Evolutionary conservation across 1,140 invertebrate genomes (phyloP).

Genomic region (Diabrotica virgifera): DNA sequence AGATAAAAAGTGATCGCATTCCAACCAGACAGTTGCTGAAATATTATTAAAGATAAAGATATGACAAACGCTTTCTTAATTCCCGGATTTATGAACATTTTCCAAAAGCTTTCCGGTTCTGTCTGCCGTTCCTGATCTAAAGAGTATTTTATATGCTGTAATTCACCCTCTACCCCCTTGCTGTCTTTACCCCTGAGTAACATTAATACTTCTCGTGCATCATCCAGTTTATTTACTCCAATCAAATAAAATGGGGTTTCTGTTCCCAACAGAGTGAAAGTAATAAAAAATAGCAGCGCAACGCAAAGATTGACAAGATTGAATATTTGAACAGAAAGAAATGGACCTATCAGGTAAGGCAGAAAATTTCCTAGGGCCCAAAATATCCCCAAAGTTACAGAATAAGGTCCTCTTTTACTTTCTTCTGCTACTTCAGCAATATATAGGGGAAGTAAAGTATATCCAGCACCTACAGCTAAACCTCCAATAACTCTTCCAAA

Average conservation of each 20-base stretch:
- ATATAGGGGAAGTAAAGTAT: constrained; percentile 63
- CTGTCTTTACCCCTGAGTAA: constrained; percentile 57
- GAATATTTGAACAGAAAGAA: constrained; percentile 43
- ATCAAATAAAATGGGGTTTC: constrained; percentile 76
- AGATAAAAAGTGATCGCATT: constrained; percentile 80
- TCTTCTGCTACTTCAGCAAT: constrained; percentile 64
- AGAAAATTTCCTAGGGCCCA: constrained; percentile 33
- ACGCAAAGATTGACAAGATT: constrained; percentile 51
- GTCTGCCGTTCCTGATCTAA: constrained; percentile 18
- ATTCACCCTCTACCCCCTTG: constrained; percentile 57
- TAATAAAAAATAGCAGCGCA: constrained; percentile 53
- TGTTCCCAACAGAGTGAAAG: constrained; percentile 53
- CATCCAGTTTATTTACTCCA: constrained; percentile 54
- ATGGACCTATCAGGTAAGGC: constrained; percentile 33
- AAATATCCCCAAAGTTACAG: constrained; percentile 28
- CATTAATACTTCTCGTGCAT: constrained; percentile 61
- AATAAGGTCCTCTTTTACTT: constrained; percentile 58
- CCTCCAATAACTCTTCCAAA: constrained; percentile 55
- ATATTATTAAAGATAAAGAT: constrained; percentile 64
- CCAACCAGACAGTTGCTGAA: constrained; percentile 76
- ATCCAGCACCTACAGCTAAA: constrained; percentile 64
- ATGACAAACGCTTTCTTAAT: constrained; percentile 67
- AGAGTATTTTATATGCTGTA: constrained; percentile 38
- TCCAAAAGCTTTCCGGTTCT: constrained; percentile 42
- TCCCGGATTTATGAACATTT: constrained; percentile 39